Base-by-base conservation (phyloP, 2,888 invertebrate species). In the Autographa pulchrina region DNA sequence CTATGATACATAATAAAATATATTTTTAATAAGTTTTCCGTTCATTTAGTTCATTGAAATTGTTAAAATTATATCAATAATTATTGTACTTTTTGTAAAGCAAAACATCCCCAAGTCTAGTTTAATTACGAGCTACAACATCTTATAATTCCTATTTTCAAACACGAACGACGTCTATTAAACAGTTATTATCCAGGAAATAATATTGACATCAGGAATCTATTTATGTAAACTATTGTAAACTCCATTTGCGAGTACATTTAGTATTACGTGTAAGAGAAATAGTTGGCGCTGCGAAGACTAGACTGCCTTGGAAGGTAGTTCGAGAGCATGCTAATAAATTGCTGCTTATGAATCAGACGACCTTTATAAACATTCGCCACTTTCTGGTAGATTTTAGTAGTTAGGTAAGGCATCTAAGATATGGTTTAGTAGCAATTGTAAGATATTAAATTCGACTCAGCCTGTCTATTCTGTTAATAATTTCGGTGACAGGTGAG, bases 221-320 rank as follows among this genome's bases (percentile, higher is more conserved):
- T 52, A 65, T 65, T 60, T 52, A 58, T 54, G 62, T 63, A 9
- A 31, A 59, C 25, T 31, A 0, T 4, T 54, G 62, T 63, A 9
- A 31, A 59, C 25, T 31, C 5, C 6, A 16, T 56, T 74, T 70
- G 67, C 64, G 56, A 56, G 5, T 43, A 62, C 6, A 60, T 59
- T 67, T 59, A 38, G 38, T 25, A 66, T 68, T 69, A 56, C 62
- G 65, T 11, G 75, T 70, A 48, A 70, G 65, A 82, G 82, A 84
- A 84, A 78, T 77, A 63, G 61, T 72, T 82, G 31, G 61, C 69
- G 70, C 68, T 43, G 20, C 58, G 32, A 25, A 5, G 13, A 14
- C n/a, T 9, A 31, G 60, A 13, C 70, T 72, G 60, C 77, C 81
- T 78, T 77, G 72, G 72, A 78, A 78, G 80, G 78, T 13, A 67